Conservation (phyloP, 53 echinoderm and acorn worm genomes). For the Patiria pectinifera region DNA sequence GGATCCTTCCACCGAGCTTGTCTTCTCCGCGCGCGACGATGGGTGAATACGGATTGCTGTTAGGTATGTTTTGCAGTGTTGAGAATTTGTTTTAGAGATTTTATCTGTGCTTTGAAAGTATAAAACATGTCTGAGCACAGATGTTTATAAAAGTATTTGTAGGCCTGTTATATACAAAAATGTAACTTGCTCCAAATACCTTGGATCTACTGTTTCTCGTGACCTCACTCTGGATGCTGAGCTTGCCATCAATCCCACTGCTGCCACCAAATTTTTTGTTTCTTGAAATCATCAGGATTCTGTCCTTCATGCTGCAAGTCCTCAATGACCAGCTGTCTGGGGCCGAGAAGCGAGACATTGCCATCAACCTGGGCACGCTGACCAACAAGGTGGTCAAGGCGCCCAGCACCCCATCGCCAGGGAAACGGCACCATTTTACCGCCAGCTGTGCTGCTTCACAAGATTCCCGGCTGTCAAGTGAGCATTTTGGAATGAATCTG, state of each 20-base stretch:
- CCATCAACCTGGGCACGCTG: constrained; percentile 72
- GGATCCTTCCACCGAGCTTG: constrained; percentile 77
- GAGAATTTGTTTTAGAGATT: background rate
- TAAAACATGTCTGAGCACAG: too few species aligned
- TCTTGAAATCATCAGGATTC: constrained; percentile 58
- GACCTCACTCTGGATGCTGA: background rate
- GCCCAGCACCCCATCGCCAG: constrained; percentile 75
- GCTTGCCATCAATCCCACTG: background rate
- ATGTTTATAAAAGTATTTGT: too few species aligned
- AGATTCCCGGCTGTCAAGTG: constrained; percentile 89
- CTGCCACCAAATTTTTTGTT: background rate
- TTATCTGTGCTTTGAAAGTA: background rate
- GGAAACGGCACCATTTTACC: constrained; percentile 89
- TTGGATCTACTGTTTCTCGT: too few species aligned
- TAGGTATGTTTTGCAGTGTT: constrained; percentile 52
- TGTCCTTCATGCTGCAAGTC: constrained; percentile 88
- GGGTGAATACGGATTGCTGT: constrained; percentile 87
- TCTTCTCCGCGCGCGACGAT: constrained; percentile 85
- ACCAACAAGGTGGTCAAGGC: constrained; percentile 84
- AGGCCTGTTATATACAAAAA: too few species aligned
- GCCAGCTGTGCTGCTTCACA: constrained; percentile 84
- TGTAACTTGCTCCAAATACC: too few species aligned
- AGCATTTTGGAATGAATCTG: constrained; percentile 24
- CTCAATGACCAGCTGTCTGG: constrained; percentile 72
- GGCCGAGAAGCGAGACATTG: constrained; percentile 75